Base-by-base conservation (phyloP, 2,113 vertebrate species). In the Coturnix japonica region DNA sequence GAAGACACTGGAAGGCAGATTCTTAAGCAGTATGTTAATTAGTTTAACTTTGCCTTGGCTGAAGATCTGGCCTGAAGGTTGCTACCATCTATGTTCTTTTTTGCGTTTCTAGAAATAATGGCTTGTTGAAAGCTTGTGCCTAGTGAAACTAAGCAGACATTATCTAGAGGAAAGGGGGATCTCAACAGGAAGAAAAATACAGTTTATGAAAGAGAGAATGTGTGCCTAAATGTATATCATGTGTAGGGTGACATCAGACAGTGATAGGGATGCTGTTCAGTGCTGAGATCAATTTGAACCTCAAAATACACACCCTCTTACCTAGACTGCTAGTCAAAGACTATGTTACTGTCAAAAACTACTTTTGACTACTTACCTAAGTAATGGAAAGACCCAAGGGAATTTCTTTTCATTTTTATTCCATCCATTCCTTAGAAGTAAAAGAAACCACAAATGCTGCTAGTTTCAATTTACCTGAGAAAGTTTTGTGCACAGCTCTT, bases 241-340 rank as follows among this genome's bases (percentile, higher is more conserved):
- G 28, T 22, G 9, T 21, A 64, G 7, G 12, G 19, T 8, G 3
- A 72, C 11, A 37, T 57, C n/a, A 64, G 16, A 37, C 18, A 30
- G 8, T 28, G 16, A 16, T 7, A 70, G 12, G 11, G 67, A 44
- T 81, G 4, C 5, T 87, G 21, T 80, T 97, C 37, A 17, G 43
- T 95, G 95, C 70, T 88, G 44, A 94, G 33, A 9, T 78, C 71
- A 95, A 63, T 92, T 95, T 90, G 54, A 85, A 71, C 19, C 16
- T 65, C 53, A 56, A 63, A 91, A 94, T 21, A 91, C 12, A 9
- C 41, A 92, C 41, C 75, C 16, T 26, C 23, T 39, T 35, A 56
- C 7, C 4, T 17, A 71, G 14, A 46, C 3, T 82, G 17, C 14
- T 59, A 74, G 59, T 43, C 31, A 57, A 80, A 71, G 10, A 21